Percentiles rank a stretch among this genome's conserved stretches.
Conservation (phyloP, 2,888 invertebrate species). For the Apotomis turbidana region DNA sequence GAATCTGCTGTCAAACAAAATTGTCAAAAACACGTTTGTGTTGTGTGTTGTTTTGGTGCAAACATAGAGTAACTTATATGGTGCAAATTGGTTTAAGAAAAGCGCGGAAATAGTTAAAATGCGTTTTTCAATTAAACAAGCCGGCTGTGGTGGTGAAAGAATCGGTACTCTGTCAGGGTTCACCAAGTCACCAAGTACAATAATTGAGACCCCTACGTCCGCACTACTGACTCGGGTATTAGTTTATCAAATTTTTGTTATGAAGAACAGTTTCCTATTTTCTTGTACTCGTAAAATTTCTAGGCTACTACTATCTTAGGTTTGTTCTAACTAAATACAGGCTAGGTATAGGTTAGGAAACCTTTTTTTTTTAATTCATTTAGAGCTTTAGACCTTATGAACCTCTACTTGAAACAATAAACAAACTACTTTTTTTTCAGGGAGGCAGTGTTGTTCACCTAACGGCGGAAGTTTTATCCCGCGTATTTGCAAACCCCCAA, state of each 20-base stretch:
- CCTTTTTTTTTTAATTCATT: neutral
- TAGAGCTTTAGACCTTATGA: neutral
- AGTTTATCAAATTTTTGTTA: conserved; percentile 16
- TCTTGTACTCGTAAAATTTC: neutral
- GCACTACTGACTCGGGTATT: conserved; percentile 89
- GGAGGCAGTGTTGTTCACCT: conserved; percentile 93
- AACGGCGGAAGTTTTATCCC: conserved; percentile 89
- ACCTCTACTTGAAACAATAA: neutral
- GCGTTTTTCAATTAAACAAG: conserved; percentile 87
- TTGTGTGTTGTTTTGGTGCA: neutral
- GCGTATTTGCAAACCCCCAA: conserved; percentile 84
- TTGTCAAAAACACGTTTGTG: conserved; percentile 25
- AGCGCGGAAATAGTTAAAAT: conserved; percentile 71
- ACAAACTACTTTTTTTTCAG: conserved; percentile 67
- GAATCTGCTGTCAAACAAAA: conserved; percentile 2
- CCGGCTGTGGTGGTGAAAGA: conserved; percentile 85
- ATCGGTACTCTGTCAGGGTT: conserved; percentile 86
- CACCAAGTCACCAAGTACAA: conserved; percentile 78
- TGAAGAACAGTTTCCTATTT: neutral
- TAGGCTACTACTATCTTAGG: neutral
- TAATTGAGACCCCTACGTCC: conserved; percentile 89
- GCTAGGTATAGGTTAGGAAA: too few species aligned
- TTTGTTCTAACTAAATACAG: too few species aligned
- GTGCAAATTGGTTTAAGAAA: neutral
- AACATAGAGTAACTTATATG: too few species aligned